These are phyloP conservation scores for Junonia oenone DNA, from an alignment of 2,888 invertebrate genomes.

Conservation along the genomic window DNA sequence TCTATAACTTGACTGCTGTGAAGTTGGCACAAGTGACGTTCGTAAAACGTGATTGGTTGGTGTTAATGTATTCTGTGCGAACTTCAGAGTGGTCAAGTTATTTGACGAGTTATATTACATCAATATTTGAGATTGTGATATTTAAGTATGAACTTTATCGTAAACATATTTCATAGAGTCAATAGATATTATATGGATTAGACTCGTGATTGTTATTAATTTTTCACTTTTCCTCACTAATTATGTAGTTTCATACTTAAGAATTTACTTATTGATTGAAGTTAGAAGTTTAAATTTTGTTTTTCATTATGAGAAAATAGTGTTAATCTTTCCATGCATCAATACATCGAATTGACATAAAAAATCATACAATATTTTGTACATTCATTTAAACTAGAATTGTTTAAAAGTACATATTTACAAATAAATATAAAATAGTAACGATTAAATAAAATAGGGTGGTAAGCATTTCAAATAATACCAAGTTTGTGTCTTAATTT, in stretches of 20 bases:
- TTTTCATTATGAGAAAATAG: too few species aligned
- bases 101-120: background rate
- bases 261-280: too few species aligned
- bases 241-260: too few species aligned
- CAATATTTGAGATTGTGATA: conserved; percentile 14
- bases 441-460: background rate
- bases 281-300: too few species aligned
- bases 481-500: too few species aligned
- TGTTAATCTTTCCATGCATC: background rate
- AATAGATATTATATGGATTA: background rate
- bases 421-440: background rate
- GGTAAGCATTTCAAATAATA: background rate
- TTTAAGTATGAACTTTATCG: conserved; percentile 14
- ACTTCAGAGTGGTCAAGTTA: too few species aligned
- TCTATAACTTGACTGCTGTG: too few species aligned
- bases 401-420: background rate
- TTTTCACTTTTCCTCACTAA: too few species aligned
- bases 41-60: too few species aligned
- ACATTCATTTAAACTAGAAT: background rate
- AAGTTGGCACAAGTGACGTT: too few species aligned
- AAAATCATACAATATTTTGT: background rate
- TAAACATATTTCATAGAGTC: background rate
- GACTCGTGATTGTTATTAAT: background rate
- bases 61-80: too few species aligned
- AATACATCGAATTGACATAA: background rate